Evolutionary conservation across 1,140 invertebrate genomes (phyloP).

Genomic region (Andrena cerasifolii): DNA sequence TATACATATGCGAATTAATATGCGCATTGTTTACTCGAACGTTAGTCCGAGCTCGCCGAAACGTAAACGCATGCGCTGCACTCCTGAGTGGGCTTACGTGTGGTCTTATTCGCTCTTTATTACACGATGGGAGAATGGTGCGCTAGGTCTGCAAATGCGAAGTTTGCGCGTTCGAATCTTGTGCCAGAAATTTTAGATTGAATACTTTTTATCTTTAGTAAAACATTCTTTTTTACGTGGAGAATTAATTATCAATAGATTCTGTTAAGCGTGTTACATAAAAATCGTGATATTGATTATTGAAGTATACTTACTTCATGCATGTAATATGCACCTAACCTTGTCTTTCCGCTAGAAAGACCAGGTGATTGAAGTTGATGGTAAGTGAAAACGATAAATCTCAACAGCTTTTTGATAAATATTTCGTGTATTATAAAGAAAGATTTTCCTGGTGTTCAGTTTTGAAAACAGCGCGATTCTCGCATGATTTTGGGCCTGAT

Average conservation of each 20-base stretch:
- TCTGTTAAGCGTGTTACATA: background rate
- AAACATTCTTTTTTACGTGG: constrained; percentile 19
- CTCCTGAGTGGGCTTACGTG: background rate
- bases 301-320: too few relatives aligned
- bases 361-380: background rate
- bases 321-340: constrained; percentile 25
- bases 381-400: background rate
- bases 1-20: background rate
- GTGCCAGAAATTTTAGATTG: constrained; percentile 16
- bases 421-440: background rate
- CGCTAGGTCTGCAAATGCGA: constrained; percentile 15
- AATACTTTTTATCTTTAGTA: constrained; percentile 19
- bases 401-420: background rate
- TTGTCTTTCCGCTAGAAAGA: background rate
- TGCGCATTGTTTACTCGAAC: background rate
- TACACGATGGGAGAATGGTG: background rate
- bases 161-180: constrained; percentile 34
- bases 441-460: too few relatives aligned
- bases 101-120: background rate
- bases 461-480: background rate
- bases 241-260: constrained; percentile 1
- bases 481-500: background rate
- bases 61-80: constrained; percentile 32
- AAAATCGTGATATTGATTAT: background rate
- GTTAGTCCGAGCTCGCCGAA: background rate